phyloP scores from a whole-genome alignment of 2,113 vertebrate genomes.

The Urocynchramus pylzowi region DNA sequence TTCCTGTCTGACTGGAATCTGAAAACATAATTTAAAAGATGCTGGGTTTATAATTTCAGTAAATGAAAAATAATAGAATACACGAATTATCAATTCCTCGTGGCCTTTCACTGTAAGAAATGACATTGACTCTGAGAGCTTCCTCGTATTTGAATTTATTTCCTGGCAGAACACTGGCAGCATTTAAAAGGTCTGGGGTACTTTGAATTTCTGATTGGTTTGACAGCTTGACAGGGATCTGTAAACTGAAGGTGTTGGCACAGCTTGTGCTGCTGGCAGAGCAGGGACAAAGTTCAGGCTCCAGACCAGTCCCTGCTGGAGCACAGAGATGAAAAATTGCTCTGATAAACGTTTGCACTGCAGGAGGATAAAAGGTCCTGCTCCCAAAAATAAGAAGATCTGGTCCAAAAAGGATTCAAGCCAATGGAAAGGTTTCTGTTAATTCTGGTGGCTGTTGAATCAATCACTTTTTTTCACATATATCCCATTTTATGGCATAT shows the following conservation, averaged over 20 bases:
- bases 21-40: background rate
- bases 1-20: background rate
- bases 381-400: background rate
- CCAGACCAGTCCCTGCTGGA: background rate
- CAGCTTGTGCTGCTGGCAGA: background rate
- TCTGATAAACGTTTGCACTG: background rate
- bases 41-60: background rate
- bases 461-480: background rate
- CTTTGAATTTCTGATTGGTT: slow-evolving; percentile 16
- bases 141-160: slow-evolving; percentile 38
- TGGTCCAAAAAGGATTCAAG: background rate
- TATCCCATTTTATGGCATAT: background rate
- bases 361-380: background rate
- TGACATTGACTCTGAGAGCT: slow-evolving; percentile 7
- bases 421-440: background rate
- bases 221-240: slow-evolving; percentile 46
- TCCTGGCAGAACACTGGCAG: slow-evolving; percentile 30
- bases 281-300: slow-evolving; percentile 53
- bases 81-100: slow-evolving; percentile 13
- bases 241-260: background rate
- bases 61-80: background rate
- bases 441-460: background rate
- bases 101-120: slow-evolving; percentile 14
- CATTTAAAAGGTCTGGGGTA: slow-evolving; percentile 14
- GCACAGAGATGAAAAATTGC: slow-evolving; percentile 22